phyloP scores from a whole-genome alignment of 2,113 vertebrate species.

The Scytalopus superciliaris region DNA sequence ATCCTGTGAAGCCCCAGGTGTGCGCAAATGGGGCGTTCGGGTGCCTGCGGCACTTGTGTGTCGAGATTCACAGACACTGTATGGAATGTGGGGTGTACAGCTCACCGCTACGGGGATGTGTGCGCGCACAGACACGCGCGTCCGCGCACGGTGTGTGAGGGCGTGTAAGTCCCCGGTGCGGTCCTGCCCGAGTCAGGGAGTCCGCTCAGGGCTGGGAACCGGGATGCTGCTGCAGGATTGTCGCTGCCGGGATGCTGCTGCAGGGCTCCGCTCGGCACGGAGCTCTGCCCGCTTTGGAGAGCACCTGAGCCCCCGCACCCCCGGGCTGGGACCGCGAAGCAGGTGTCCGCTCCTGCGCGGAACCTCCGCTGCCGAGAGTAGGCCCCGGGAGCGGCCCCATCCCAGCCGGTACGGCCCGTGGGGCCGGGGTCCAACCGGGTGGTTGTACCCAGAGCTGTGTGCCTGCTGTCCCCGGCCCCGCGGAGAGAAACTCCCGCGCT shows the following conservation, averaged over 20 bases:
- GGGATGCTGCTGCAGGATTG: not conserved
- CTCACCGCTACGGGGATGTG: accelerated
- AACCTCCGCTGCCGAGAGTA: not conserved
- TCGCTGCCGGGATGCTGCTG: not conserved
- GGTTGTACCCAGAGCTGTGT: not conserved
- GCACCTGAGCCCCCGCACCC: accelerated
- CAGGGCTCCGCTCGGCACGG: not conserved
- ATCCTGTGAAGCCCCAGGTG: not conserved
- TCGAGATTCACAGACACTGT: accelerated
- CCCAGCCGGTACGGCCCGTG: no score
- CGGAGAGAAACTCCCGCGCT: not conserved
- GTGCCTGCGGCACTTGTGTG: accelerated
- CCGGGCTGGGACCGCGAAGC: not conserved
- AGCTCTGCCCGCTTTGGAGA: not conserved
- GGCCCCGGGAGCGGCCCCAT: no score
- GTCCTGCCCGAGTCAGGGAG: accelerated
- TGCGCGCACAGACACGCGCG: not conserved
- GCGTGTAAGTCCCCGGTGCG: not conserved
- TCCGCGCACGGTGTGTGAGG: accelerated
- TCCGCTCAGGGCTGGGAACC: not conserved
- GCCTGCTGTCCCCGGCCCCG: not conserved
- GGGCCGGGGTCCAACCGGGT: no score
- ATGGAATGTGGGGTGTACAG: accelerated
- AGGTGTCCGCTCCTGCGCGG: not conserved
- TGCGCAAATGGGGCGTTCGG: accelerated